Evolutionary conservation across 2,888 invertebrate genomes (phyloP).

Genomic region (Xylocampa areola): DNA sequence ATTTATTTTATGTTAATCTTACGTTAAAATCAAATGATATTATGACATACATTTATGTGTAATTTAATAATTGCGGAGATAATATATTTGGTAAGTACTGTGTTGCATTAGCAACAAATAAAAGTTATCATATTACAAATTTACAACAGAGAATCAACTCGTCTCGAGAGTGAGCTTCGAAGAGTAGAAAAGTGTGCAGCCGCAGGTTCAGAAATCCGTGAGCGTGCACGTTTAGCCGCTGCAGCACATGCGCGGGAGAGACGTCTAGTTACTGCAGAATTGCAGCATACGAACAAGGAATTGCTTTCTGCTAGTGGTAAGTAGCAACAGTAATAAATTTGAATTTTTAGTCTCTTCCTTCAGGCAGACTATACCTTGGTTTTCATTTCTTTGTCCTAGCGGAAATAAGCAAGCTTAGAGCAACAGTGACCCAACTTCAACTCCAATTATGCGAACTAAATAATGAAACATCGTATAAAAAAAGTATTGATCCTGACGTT

Average conservation of each 20-base stretch:
- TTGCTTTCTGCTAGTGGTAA: constrained; percentile 77
- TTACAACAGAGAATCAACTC: constrained; percentile 71
- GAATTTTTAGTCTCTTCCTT: background rate
- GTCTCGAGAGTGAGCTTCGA: constrained; percentile 77
- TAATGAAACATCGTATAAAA: constrained; percentile 45
- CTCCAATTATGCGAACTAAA: constrained; percentile 56
- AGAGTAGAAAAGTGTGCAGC: constrained; percentile 80
- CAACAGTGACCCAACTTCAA: constrained; percentile 73
- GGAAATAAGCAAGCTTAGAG: constrained; percentile 75
- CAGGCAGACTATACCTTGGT: background rate
- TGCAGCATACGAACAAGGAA: constrained; percentile 75
- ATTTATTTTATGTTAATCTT: too few species aligned
- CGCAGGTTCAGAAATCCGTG: constrained; percentile 79
- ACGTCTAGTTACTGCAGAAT: constrained; percentile 76
- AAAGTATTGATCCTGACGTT: constrained; percentile 57
- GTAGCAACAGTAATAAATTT: background rate
- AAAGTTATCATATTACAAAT: background rate
- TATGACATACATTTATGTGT: too few species aligned
- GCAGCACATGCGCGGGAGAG: constrained; percentile 82
- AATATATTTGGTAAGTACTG: background rate
- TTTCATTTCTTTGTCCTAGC: constrained; percentile 63
- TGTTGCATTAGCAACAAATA: background rate
- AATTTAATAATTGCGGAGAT: background rate
- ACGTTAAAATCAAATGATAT: too few species aligned
- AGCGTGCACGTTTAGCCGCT: constrained; percentile 83